These are phyloP conservation scores for Leucophenga montana DNA, from an alignment of 2,888 invertebrate genomes.

Conservation along the genomic window DNA sequence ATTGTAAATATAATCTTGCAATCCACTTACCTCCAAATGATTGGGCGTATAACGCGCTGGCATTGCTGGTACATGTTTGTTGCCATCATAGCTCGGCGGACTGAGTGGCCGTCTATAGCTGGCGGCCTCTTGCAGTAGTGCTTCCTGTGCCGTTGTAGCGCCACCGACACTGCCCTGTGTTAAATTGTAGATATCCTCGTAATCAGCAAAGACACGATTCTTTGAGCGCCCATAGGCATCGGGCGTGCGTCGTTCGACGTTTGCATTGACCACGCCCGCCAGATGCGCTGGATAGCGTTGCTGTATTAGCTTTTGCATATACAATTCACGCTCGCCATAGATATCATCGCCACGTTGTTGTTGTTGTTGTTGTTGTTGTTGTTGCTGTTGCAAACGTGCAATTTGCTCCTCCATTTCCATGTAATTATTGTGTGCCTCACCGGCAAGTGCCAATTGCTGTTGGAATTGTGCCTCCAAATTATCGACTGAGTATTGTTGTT, in stretches of 20 bases:
- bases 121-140: slow-evolving; percentile 71
- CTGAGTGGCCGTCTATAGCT: slow-evolving; percentile 79
- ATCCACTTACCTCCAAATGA: slow-evolving; percentile 70
- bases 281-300: slow-evolving; percentile 63
- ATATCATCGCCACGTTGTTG: slow-evolving; percentile 66
- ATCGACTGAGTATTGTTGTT: slow-evolving; percentile 65
- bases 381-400: slow-evolving; percentile 58
- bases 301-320: slow-evolving; percentile 72
- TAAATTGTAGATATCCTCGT: slow-evolving; percentile 83
- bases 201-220: slow-evolving; percentile 76
- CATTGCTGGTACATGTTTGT: slow-evolving; percentile 71
- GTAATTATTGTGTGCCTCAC: slow-evolving; percentile 61
- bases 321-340: slow-evolving; percentile 71
- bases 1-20: not conserved
- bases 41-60: slow-evolving; percentile 71
- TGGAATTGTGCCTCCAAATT: slow-evolving; percentile 66
- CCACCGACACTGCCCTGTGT: slow-evolving; percentile 64
- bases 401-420: slow-evolving; percentile 69
- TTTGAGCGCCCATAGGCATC: slow-evolving; percentile 86
- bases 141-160: slow-evolving; percentile 68
- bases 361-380: slow-evolving; percentile 48
- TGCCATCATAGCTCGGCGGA: slow-evolving; percentile 75
- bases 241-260: slow-evolving; percentile 83
- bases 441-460: slow-evolving; percentile 67
- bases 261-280: slow-evolving; percentile 53